Conservation (phyloP, 1,140 invertebrate genomes). For the Radopholus similis region DNA sequence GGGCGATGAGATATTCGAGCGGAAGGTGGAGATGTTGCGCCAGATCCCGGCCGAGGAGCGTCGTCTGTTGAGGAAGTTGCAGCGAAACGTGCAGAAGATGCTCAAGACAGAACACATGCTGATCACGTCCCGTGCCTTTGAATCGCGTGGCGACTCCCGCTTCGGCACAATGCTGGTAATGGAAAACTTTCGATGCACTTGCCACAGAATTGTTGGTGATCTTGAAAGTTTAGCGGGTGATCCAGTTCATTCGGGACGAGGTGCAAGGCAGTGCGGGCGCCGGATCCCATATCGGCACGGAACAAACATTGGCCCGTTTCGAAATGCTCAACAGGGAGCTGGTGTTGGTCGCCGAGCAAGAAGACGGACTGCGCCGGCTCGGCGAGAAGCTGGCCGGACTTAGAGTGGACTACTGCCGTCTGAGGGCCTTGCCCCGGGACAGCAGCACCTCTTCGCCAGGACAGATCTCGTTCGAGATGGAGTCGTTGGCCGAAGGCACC, state of each 20-base stretch:
- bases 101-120: constrained; percentile 36
- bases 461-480: not conserved
- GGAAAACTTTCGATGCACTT: not conserved
- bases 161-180: not conserved
- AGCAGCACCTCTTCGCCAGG: not conserved
- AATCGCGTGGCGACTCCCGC: not conserved
- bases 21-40: constrained; percentile 9
- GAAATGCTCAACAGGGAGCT: constrained; percentile 21
- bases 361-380: constrained; percentile 28
- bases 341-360: constrained; percentile 28
- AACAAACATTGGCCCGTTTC: constrained; percentile 25
- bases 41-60: constrained; percentile 31
- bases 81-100: constrained; percentile 32
- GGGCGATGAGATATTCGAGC: constrained; percentile 22
- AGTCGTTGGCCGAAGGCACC: not conserved
- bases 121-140: constrained; percentile 32
- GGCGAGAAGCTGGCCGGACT: constrained; percentile 25
- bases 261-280: not conserved
- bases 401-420: constrained; percentile 24
- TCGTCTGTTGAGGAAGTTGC: constrained; percentile 11
- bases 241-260: constrained; percentile 28
- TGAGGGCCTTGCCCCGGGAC: not conserved
- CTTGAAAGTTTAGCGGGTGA: constrained; percentile 6
- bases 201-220: too few species aligned
- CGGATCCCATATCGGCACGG: not conserved